Percentiles rank a stretch among this genome's conserved stretches.
Conservation (phyloP, 2,888 invertebrate genomes). For the Thalpophila matura region DNA sequence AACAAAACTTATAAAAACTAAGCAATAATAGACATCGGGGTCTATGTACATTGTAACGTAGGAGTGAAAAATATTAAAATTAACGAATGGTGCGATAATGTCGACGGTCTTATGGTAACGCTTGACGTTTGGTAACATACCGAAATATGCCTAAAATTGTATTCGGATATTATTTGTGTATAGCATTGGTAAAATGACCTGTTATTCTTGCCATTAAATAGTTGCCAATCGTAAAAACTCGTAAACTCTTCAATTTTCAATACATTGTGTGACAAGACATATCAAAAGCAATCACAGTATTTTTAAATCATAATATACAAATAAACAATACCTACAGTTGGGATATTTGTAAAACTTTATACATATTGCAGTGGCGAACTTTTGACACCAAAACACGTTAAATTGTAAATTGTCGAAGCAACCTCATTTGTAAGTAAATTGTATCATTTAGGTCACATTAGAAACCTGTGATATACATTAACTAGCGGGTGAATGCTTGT, state of each 20-base stretch:
- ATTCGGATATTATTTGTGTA: slow-evolving; percentile 84
- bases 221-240: slow-evolving; percentile 57
- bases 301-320: slow-evolving; percentile 63
- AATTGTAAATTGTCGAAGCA: slow-evolving; percentile 66
- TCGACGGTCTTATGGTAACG: slow-evolving; percentile 86
- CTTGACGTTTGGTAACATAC: slow-evolving; percentile 81
- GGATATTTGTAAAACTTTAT: slow-evolving; percentile 61
- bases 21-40: slow-evolving; percentile 89
- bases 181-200: slow-evolving; percentile 81
- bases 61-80: slow-evolving; percentile 80
- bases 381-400: slow-evolving; percentile 73
- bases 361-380: slow-evolving; percentile 57
- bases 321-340: slow-evolving; percentile 41
- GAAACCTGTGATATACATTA: slow-evolving; percentile 88
- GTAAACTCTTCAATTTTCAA: slow-evolving; percentile 67
- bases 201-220: slow-evolving; percentile 81
- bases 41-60: slow-evolving; percentile 90
- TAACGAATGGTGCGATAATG: slow-evolving; percentile 89
- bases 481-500: slow-evolving; percentile 85
- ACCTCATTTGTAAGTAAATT: slow-evolving; percentile 76
- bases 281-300: slow-evolving; percentile 83
- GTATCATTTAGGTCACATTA: slow-evolving; percentile 87
- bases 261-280: slow-evolving; percentile 83
- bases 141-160: slow-evolving; percentile 86
- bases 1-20: slow-evolving; percentile 89